A percentile compares a stretch with the other conserved stretches of the same genome.
Evolutionary conservation across 2,888 invertebrate species (phyloP).

Genomic region (Nomada flava): DNA sequence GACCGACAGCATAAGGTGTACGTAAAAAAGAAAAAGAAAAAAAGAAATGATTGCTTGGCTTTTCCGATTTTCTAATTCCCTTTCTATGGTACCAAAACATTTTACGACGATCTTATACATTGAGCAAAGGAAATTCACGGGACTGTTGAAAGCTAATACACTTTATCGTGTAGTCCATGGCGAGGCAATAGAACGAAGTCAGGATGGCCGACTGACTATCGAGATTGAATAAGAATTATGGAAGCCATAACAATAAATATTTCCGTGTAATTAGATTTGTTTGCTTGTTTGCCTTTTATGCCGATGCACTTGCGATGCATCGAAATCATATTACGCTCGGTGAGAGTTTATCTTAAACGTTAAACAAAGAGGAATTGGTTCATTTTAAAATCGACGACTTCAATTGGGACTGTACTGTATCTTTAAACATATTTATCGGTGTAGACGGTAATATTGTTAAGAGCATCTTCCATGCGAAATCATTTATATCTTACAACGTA

Average conservation of each 20-base stretch:
- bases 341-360: background rate
- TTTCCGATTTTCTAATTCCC: too few species aligned
- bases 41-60: constrained; percentile 6
- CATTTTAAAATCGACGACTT: background rate
- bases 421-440: constrained; percentile 12
- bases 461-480: background rate
- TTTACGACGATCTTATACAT: too few species aligned
- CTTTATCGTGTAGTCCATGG: background rate
- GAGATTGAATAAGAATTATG: background rate
- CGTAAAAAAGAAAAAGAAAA: background rate
- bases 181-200: background rate
- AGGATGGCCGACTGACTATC: background rate
- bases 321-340: background rate
- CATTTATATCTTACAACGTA: constrained; percentile 38
- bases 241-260: background rate
- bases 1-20: constrained; percentile 17
- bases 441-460: constrained; percentile 3
- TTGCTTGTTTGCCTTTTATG: background rate
- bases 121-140: background rate
- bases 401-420: background rate
- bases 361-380: background rate
- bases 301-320: background rate
- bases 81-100: too few species aligned
- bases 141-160: background rate
- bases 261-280: background rate